A percentile compares a stretch with the other conserved stretches of the same genome.
These are phyloP conservation scores for Chesias legatella DNA, from an alignment of 2,888 invertebrate species.

Conservation along the genomic window DNA sequence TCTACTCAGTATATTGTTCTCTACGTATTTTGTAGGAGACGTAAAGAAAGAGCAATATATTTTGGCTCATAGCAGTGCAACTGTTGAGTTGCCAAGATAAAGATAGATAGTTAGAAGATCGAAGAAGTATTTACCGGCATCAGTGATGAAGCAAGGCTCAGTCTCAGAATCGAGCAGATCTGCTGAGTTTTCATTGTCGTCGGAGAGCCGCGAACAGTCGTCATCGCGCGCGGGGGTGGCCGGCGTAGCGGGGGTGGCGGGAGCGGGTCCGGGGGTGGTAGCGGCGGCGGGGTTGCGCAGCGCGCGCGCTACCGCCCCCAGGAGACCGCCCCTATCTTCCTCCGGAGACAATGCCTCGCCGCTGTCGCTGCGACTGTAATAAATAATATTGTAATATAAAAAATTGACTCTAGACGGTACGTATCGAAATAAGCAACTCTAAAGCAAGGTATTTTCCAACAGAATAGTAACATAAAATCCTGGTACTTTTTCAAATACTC, in stretches of 20 bases:
- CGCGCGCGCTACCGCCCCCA: constrained; percentile 86
- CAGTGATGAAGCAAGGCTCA: constrained; percentile 90
- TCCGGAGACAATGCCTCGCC: constrained; percentile 85
- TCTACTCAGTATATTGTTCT: too few species aligned
- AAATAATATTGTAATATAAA: not conserved
- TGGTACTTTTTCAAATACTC: too few species aligned
- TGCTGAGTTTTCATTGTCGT: constrained; percentile 86
- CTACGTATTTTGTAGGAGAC: too few species aligned
- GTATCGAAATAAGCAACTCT: too few species aligned
- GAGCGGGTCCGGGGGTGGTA: constrained; percentile 18
- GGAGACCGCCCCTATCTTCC: constrained; percentile 73
- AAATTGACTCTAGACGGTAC: constrained; percentile 20
- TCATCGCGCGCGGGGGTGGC: constrained; percentile 41
- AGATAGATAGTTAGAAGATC: too few species aligned
- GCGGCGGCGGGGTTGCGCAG: constrained; percentile 44
- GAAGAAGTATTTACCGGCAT: constrained; percentile 80
- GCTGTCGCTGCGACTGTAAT: constrained; percentile 82
- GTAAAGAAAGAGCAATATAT: too few species aligned
- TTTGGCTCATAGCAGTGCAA: too few species aligned
- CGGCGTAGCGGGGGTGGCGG: constrained; percentile 22
- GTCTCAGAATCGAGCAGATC: constrained; percentile 91
- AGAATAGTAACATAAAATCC: too few species aligned
- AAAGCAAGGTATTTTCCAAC: too few species aligned
- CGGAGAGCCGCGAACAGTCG: constrained; percentile 61
- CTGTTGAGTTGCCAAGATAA: too few species aligned